Base-by-base conservation (phyloP, 2,113 vertebrate genomes). In the Bufo gargarizans region DNA sequence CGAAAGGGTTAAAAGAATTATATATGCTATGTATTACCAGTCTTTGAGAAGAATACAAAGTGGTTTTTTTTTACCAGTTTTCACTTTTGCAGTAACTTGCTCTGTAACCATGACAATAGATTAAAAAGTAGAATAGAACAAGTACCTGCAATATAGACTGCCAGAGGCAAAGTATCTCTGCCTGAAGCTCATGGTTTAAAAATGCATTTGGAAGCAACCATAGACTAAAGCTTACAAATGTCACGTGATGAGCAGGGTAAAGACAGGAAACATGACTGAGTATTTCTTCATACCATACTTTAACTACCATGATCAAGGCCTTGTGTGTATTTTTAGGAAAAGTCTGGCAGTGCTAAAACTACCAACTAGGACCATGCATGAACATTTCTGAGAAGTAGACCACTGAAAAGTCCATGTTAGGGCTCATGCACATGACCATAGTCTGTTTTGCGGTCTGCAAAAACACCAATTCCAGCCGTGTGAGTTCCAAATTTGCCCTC, bases 101-200 rank as follows among this genome's bases (percentile, higher is more conserved):
- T 76, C 72, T 49, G 72, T 76, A 76, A 76, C 72, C 72, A 76
- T 76, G 72, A 76, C 72, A 20, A 76, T 50, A 20, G 16, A 76
- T 76, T 19, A 50, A 50, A 76, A 76, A 76, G 72, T 76, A 50
- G 50, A 76, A 76, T 76, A 49, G 72, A 76, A 76, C 72, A 50
- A 45, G 69, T 17, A 13, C 69, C 69, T 72, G 69, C 69, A 72
- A 47, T 76, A 17, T 49, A 50, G 50, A 10, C 47, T 50, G 72
- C 72, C 72, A 76, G 45, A 49, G 47, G 72, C 47, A 50, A 45
- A 76, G 20, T 76, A 76, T 49, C 72, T 76, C 45, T 76, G 72
- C 72, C 72, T 49, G 17, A 50, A 76, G 88, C 71, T 90, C 90
- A 90, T 92, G 91, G 92, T 84, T 90, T 90, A 90, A 86, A 90